These are phyloP conservation scores for Elachura formosa DNA, from an alignment of 2,113 vertebrate species.

Conservation along the genomic window DNA sequence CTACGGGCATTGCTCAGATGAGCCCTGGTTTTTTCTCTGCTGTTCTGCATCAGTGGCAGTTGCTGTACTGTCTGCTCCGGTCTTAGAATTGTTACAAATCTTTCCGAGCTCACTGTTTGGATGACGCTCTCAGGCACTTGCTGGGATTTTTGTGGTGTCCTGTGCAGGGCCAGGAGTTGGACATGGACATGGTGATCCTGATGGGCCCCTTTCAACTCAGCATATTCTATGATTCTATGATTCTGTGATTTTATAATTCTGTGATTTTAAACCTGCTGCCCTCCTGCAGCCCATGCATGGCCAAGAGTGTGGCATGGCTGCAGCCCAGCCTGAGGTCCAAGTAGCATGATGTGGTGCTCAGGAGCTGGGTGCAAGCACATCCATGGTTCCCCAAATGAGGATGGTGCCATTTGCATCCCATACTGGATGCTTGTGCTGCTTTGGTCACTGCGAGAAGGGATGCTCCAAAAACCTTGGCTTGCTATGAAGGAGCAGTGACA, in stretches of 20 bases:
- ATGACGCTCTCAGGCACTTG: neutral
- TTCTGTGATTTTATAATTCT: neutral
- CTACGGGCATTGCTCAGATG: neutral
- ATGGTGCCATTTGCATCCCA: neutral
- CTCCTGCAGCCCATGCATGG: accelerated
- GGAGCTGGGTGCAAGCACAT: neutral
- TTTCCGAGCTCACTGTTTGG: neutral
- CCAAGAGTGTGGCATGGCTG: accelerated
- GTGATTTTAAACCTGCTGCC: neutral
- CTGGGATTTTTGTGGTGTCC: neutral
- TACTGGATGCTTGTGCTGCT: neutral
- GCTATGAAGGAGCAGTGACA: neutral
- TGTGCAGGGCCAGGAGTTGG: neutral
- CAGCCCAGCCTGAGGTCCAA: neutral
- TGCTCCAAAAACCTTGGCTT: neutral
- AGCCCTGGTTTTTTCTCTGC: neutral
- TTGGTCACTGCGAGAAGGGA: accelerated
- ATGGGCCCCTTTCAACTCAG: neutral
- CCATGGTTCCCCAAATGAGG: accelerated
- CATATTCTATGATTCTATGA: neutral
- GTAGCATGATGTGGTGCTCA: accelerated
- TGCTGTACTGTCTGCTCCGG: accelerated
- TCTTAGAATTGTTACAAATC: neutral
- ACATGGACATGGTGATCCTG: neutral
- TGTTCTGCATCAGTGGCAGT: neutral